Conservation (phyloP, 2,888 invertebrate genomes). For the Altica lythri region DNA sequence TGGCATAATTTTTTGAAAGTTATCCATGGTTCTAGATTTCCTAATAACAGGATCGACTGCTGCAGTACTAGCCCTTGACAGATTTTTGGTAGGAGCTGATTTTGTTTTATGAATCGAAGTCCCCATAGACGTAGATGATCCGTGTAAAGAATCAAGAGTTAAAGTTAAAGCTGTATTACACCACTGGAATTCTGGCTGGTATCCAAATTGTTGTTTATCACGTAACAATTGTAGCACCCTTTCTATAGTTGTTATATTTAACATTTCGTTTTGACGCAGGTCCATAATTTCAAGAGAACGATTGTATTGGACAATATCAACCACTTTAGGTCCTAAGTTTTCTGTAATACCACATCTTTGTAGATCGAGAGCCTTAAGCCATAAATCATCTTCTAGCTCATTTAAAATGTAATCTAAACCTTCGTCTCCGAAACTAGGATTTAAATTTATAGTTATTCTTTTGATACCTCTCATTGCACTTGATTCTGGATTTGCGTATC, state of each 20-base stretch:
- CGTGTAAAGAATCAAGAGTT: constrained; percentile 41
- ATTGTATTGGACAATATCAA: constrained; percentile 68
- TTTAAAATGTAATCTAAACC: constrained; percentile 68
- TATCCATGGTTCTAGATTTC: constrained; percentile 42
- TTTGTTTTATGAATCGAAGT: constrained; percentile 43
- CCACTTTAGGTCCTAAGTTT: constrained; percentile 60
- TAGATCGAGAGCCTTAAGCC: constrained; percentile 80
- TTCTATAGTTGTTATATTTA: constrained; percentile 46
- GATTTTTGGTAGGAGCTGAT: constrained; percentile 45
- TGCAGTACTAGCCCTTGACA: constrained; percentile 4
- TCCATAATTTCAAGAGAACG: constrained; percentile 71
- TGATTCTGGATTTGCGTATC: constrained; percentile 76
- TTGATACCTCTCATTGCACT: constrained; percentile 75
- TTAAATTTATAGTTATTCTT: constrained; percentile 71
- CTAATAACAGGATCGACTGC: constrained; percentile 35
- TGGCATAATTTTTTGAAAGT: constrained; percentile 29
- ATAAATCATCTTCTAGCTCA: constrained; percentile 75
- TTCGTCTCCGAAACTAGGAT: constrained; percentile 68
- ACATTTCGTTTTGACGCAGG: constrained; percentile 64
- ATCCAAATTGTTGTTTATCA: constrained; percentile 46
- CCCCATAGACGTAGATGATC: constrained; percentile 39
- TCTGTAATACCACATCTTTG: constrained; percentile 77
- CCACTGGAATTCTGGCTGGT: constrained; percentile 52
- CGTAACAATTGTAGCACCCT: constrained; percentile 50
- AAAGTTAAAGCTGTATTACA: constrained; percentile 46